Conservation (phyloP, 2,797 vertebrate genomes). For the Orientallactaga sibirica region DNA sequence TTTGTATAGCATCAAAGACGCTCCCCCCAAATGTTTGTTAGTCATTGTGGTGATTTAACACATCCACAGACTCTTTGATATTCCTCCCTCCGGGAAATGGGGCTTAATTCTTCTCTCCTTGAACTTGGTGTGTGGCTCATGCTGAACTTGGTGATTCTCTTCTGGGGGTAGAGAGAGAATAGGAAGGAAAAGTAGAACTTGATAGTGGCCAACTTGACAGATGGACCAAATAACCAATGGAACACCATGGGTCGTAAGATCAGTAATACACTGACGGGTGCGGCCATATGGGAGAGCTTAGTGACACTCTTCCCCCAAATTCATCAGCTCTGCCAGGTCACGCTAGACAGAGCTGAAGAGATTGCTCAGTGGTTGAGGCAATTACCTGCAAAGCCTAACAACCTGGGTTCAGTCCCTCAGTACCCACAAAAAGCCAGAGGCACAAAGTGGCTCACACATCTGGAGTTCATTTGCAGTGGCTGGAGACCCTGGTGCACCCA, state of each 20-base stretch:
- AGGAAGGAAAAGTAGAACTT: not conserved
- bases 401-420: too few species aligned
- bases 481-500: too few species aligned
- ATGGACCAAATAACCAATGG: not conserved
- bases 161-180: not conserved
- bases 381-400: too few species aligned
- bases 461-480: too few species aligned
- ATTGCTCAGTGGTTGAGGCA: too few species aligned
- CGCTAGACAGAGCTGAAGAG: not conserved
- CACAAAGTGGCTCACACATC: too few species aligned
- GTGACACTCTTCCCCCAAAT: not conserved
- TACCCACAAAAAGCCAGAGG: too few species aligned
- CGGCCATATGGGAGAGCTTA: not conserved
- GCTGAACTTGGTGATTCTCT: conserved; percentile 9
- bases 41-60: not conserved
- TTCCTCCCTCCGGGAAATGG: not conserved
- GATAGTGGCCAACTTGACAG: not conserved
- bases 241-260: not conserved
- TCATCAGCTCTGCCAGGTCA: not conserved
- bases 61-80: not conserved
- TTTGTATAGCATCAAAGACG: not conserved
- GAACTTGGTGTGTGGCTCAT: not conserved
- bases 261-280: not conserved
- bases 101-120: not conserved
- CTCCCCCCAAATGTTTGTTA: not conserved